Evolutionary conservation across 2,113 vertebrate genomes (phyloP).

Genomic region (Rafetus swinhoei): DNA sequence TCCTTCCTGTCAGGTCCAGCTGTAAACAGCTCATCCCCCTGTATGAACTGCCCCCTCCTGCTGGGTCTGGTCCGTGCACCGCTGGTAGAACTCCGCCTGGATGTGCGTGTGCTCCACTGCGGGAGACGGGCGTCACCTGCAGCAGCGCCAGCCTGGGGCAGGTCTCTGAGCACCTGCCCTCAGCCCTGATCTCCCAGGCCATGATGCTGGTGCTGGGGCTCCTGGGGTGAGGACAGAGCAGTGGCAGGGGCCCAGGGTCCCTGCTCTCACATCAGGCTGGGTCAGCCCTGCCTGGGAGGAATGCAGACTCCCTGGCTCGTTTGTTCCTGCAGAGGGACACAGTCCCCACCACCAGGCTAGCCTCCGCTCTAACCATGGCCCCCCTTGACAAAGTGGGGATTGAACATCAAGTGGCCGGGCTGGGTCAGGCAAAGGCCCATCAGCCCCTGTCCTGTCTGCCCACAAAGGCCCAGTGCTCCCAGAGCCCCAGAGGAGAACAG

Average conservation of each 20-base stretch:
- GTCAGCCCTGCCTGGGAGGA: background rate
- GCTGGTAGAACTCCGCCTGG: constrained; percentile 39
- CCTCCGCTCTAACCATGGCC: too few species aligned
- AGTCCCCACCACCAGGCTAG: too few species aligned
- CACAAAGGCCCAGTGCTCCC: too few species aligned
- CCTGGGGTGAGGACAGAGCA: background rate
- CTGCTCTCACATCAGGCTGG: background rate
- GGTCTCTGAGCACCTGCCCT: too few species aligned
- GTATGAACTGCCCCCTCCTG: background rate
- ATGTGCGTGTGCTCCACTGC: constrained; percentile 40
- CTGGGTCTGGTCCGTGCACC: rapidly evolving
- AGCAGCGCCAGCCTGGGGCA: rapidly evolving
- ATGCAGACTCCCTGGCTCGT: background rate
- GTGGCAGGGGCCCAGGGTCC: background rate
- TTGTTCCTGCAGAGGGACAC: too few species aligned
- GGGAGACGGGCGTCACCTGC: background rate
- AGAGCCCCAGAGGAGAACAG: too few species aligned
- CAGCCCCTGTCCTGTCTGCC: too few species aligned
- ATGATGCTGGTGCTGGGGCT: too few species aligned
- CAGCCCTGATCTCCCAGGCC: rapidly evolving
- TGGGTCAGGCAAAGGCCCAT: too few species aligned
- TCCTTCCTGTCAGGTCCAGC: too few species aligned
- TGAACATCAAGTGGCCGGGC: too few species aligned
- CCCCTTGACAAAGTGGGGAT: rapidly evolving
- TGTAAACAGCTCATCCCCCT: background rate